Evolutionary conservation across 2,113 vertebrate genomes (phyloP).

Genomic region (Channa maculata): DNA sequence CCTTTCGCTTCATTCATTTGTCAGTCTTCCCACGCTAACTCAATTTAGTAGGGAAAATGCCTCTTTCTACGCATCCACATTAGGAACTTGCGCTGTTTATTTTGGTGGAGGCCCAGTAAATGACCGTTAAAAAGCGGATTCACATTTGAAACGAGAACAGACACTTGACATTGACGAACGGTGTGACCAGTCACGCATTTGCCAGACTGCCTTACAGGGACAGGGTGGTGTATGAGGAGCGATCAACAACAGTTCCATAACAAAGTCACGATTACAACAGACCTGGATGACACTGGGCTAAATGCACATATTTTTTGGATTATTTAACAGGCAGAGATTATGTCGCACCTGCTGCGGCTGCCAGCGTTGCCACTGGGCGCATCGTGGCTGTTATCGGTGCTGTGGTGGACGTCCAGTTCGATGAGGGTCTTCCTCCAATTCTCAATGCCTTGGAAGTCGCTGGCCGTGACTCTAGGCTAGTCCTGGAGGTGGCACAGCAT

Average conservation of each 20-base stretch:
- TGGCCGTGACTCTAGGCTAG: slow-evolving; percentile 90
- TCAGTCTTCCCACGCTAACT: not conserved
- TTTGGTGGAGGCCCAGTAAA: no score
- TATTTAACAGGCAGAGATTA: slow-evolving; percentile 88
- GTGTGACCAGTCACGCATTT: not conserved
- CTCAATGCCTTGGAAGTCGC: slow-evolving; percentile 95
- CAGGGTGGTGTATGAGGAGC: fast-evolving
- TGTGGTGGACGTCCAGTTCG: slow-evolving; percentile 98
- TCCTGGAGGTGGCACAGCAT: slow-evolving; percentile 98
- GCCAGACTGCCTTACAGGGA: no score
- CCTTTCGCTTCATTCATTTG: slow-evolving; percentile 37
- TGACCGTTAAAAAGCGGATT: not conserved
- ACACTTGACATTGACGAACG: slow-evolving; percentile 37
- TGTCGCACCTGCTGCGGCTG: slow-evolving; percentile 87
- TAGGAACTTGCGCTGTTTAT: fast-evolving
- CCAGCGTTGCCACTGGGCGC: slow-evolving; percentile 83
- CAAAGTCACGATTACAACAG: slow-evolving; percentile 24
- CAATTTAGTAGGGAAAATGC: fast-evolving
- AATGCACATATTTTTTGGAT: not conserved
- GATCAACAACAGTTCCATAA: no score
- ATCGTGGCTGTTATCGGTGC: slow-evolving; percentile 98
- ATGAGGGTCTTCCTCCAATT: slow-evolving; percentile 94
- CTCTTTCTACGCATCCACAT: no score
- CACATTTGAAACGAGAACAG: not conserved
- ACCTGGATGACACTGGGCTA: not conserved